Base-by-base conservation (phyloP, 2,888 invertebrate species). In the Selenia dentaria region DNA sequence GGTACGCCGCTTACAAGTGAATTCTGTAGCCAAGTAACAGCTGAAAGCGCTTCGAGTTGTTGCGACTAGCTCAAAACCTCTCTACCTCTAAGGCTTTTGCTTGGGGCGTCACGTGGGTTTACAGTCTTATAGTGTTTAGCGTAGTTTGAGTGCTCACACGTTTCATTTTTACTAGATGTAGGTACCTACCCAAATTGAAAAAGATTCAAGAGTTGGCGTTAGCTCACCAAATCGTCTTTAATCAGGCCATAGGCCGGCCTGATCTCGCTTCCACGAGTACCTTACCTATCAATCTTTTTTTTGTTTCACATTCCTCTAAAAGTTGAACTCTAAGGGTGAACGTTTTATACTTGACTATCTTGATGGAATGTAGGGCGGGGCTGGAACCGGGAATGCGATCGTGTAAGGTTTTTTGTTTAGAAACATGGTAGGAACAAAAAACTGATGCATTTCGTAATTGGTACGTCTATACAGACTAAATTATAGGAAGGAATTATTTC, bases 321-420 rank as follows among this genome's bases (percentile, higher is more conserved):
- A 47, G 51, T 51, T 52, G 26, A 52, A 43, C 32, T 50, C 31
- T 43, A 28, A 38, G 29, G 40, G 47, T 37, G 57, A 63, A 50
- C 59, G 51, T 43, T 46, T 54, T 53, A 60, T 58, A 54, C 58
- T 57, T 36, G 61, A 59, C 56, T 63, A 68, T 70, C 60, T 67
- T 58, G 51, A 54, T 56, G 72, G 76, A 77, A 78, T 78, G 74
- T 52, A 67, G 62, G 71, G 69, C 70, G 65, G 67, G 63, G 54
- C 67, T 59, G 60, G 60, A 62, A 58, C 60, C 57, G 62, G 70
- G 75, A 70, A 73, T 72, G 71, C 65, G 63, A 55, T 57, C 59
- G 59, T 51, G 35, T 38, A 46, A 48, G 51, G 62, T 67, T 73
- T 72, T 72, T 70, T 62, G 59, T 57, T 46, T 51, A 32, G 40